Base-by-base conservation (phyloP, 1,140 invertebrate genomes). In the Brachionus rubens region DNA sequence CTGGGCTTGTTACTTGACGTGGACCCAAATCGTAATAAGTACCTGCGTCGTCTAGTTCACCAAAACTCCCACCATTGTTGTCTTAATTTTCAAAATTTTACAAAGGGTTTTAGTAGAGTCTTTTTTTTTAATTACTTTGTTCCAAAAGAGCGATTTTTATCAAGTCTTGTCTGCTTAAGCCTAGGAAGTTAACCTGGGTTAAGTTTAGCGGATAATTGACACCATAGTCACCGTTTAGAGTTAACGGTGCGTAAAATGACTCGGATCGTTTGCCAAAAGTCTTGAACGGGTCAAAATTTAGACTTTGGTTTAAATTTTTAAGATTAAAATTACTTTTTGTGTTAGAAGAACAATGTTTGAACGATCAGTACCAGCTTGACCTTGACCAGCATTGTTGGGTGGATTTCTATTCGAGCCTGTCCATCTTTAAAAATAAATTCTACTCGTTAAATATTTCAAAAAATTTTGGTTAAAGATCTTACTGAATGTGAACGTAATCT, bases 21-120 rank as follows among this genome's bases (percentile, higher is more conserved):
- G 81, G 79, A 2, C 79, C 81, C 40, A 83, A 79, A 76, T 85
- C 80, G 79, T 82, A 85, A 70, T 84, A 83, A 14, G 82, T 82
- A n/a, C 82, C 81, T 43, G 82, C 82, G 77, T 85, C 81, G 78
- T 85, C 81, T 21, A 84, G 59, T 50, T 83, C 80, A 33, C 50
- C 67, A 14, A 33, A 12, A 21, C 67, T 33, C 6, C 33, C 24
- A 9, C 52, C 52, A 76, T 36, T 59, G 36, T 76, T 19, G 19
- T 76, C 72, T 43, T 43, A 2, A 50, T 24, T 72, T n/a, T 21
- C 19, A 14, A 3, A 46, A 24, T 28, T 16, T 24, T 19, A 72
- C 16, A 43, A 46, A 14, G 43, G n/a, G 14, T 46, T 43, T 43
- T 24, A 65, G 26, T 43, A 43, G 0, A 26, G 3, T 28, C 26